phyloP scores from a whole-genome alignment of 1,140 invertebrate genomes.

The Apis dorsata region DNA sequence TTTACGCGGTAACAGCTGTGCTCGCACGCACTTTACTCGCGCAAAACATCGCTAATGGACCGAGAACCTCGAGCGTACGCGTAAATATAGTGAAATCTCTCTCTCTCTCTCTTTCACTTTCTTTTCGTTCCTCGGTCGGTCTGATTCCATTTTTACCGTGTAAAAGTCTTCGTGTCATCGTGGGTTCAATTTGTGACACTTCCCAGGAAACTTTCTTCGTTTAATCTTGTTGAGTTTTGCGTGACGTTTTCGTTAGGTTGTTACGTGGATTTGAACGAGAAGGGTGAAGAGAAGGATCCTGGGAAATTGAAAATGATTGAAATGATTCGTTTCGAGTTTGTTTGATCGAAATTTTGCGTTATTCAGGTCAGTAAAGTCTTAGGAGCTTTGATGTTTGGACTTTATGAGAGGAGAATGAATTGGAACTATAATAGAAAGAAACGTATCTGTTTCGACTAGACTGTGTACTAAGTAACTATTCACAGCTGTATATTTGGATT shows the following conservation, averaged over 20 bases:
- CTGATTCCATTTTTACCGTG: background rate
- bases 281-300: too few relatives aligned
- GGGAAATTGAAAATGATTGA: background rate
- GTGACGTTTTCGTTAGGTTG: too few relatives aligned
- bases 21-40: constrained; percentile 68
- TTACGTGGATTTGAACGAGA: too few relatives aligned
- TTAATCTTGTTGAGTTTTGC: too few relatives aligned
- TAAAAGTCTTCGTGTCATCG: background rate
- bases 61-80: constrained; percentile 59
- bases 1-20: constrained; percentile 73
- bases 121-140: background rate
- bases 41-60: constrained; percentile 74
- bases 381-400: background rate
- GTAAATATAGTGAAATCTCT: constrained; percentile 56
- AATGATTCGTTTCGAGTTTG: background rate
- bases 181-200: background rate
- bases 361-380: background rate
- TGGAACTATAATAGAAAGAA: constrained; percentile 10
- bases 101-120: background rate
- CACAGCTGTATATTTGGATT: background rate
- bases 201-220: too few relatives aligned
- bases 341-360: constrained; percentile 1
- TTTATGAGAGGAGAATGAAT: background rate
- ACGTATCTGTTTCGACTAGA: background rate
- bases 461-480: too few relatives aligned